These are phyloP conservation scores for Lucilia sericata DNA, from an alignment of 1,140 invertebrate species.

Conservation along the genomic window DNA sequence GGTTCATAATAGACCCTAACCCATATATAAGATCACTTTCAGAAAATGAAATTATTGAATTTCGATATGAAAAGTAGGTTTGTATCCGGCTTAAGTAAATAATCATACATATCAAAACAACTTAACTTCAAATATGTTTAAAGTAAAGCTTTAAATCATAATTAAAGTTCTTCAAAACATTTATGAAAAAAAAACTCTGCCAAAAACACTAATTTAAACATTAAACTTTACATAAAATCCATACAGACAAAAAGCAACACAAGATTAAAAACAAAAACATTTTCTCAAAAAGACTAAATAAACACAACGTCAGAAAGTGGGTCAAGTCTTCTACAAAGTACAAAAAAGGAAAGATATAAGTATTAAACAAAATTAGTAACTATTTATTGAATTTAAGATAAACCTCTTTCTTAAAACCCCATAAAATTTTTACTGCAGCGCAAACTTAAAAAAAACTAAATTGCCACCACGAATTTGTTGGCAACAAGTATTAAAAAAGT, in stretches of 20 bases:
- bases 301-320: neutral
- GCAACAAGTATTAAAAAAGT: neutral
- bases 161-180: slow-evolving; percentile 25
- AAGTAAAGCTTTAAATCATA: neutral
- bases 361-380: neutral
- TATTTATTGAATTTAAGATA: neutral
- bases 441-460: neutral
- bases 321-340: neutral
- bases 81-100: no score
- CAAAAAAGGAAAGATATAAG: neutral
- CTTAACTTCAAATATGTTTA: no score
- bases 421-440: neutral
- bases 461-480: neutral
- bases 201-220: slow-evolving; percentile 12
- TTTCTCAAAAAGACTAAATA: neutral
- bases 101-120: no score
- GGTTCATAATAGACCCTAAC: no score
- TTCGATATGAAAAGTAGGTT: no score
- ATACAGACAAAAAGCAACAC: slow-evolving; percentile 15
- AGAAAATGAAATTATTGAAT: no score
- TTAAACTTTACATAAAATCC: neutral
- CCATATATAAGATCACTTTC: no score
- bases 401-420: neutral
- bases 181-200: neutral
- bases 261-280: neutral